Evolutionary conservation across 1,140 invertebrate genomes (phyloP), one percentile per base, ranked within the genome.

Genomic region (Eulimnadia texana): DNA sequence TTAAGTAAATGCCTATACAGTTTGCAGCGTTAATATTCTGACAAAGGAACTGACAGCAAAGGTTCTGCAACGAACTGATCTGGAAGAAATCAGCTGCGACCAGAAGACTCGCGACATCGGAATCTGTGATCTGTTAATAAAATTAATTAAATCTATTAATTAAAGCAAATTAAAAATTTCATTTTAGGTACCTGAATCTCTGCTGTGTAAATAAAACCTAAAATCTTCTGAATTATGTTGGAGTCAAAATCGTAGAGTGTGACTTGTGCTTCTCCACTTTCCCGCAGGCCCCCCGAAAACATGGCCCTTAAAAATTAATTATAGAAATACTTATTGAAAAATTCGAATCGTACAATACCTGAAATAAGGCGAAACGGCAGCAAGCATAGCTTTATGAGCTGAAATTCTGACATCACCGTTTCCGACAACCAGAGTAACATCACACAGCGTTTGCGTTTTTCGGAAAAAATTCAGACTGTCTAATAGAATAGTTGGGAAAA

Each of bases 281-380:
- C 79, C 28, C 72, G 71, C 56, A 80, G 69, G 49, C 65, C 67
- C 11, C 67, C 65, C 58, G 65, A 66, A 61, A 70, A 70, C 69
- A 70, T 70, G 64, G 68, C 68, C 33, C 69, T 70, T 58, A 29
- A 58, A 54, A 63, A 29, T 16, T 61, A 64, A 25, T 16, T 3
- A 28, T 20, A 13, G 13, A 28, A 25, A 52, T 20, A 16, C n/a
- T 52, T 19, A 52, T 10, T 16, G 10, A 10, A 58, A 9, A 10
- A 19, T n/a, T 28, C 49, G 51, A 56, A 28, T 56, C 49, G 53
- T 20, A 0, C 49, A 20, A 16, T 66, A 69, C 69, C 67, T 63
- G 67, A 83, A 83, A 70, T 83, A 83, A 47, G 77, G 77, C 61
- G 79, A 79, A 64, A 79, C 80, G 3, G 80, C 74, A 20, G 80